Conservation (phyloP, 2,113 vertebrate species). For the Morone chrysops region DNA sequence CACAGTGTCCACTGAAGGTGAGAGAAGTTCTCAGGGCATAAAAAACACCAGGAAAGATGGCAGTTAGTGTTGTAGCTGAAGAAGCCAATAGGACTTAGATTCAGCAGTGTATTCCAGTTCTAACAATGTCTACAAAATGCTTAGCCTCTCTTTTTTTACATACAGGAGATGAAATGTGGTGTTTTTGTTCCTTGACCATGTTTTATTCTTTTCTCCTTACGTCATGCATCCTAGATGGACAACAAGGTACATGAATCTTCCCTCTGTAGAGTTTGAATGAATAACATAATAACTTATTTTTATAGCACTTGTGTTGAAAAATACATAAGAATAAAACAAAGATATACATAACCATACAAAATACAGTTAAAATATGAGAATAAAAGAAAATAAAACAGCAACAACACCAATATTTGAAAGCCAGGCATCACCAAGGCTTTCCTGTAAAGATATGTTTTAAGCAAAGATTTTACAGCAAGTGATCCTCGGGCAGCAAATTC, state of each 20-base stretch:
- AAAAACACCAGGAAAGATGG: background rate
- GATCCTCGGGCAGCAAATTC: no score
- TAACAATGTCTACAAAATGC: background rate
- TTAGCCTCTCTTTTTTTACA: background rate
- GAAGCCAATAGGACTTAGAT: background rate
- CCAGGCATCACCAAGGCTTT: no score
- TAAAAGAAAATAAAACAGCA: no score
- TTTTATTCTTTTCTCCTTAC: background rate
- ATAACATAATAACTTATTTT: no score
- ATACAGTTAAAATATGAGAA: no score
- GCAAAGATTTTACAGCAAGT: no score
- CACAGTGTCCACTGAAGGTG: constrained; percentile 76
- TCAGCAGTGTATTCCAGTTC: background rate
- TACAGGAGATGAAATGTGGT: background rate
- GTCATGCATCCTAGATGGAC: constrained; percentile 31
- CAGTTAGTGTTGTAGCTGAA: background rate
- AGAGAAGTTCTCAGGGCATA: constrained; percentile 41
- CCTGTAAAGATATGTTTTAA: no score
- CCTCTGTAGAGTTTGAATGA: background rate
- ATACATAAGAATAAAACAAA: no score
- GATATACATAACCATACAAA: no score
- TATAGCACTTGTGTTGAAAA: no score
- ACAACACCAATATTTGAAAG: no score
- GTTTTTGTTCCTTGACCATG: background rate
- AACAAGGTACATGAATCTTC: constrained; percentile 10